Evolutionary conservation across 2,113 vertebrate genomes (phyloP), one percentile per base, ranked within the genome.

Genomic region (Mugil cephalus): DNA sequence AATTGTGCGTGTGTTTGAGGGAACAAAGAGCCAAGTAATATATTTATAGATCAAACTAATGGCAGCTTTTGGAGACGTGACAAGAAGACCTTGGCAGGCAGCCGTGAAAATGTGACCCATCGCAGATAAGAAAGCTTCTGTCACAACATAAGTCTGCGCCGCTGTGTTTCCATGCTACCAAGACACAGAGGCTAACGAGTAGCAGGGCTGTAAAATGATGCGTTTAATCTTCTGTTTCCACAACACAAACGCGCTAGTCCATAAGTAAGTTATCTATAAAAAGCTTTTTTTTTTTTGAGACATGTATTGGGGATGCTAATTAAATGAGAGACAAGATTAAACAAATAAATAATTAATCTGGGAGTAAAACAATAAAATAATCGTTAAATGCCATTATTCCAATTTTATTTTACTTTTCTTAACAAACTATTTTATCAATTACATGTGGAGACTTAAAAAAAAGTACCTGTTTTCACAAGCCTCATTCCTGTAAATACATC

Each of bases 11-110:
- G 48, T 45, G 45, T 55, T 53, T 21, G 17, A 55, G 12, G 67
- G 53, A 82, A 80, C 53, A 86, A 72, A 81, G 53, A 70, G 43
- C 68, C 30, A 43, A 66, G 69, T 68, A 42, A 78, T 78, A 56
- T 87, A 91, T 90, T 88, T 88, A 86, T 87, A 82, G 83, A 89
- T 85, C 77, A 83, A 79, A 88, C 83, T 82, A 80, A 76, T 61
- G 69, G 77, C 73, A 54, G 80, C 63, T 62, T 59, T 68, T 77
- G 59, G 69, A 79, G 61, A 18, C 19, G 53, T 46, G 74, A 83
- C 71, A 76, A n/a, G 69, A 64, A 71, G 85, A 81, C 79, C 59
- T 80, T 79, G 84, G 69, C 88, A 87, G 77, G 50, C 69, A 13
- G 50, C 46, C 58, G 72, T 59, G 18, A 78, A 79, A 75, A 85